A percentile compares a stretch with the other conserved stretches of the same genome.
Conservation (phyloP, 2,797 vertebrate species). For the Peromyscus aztecus region DNA sequence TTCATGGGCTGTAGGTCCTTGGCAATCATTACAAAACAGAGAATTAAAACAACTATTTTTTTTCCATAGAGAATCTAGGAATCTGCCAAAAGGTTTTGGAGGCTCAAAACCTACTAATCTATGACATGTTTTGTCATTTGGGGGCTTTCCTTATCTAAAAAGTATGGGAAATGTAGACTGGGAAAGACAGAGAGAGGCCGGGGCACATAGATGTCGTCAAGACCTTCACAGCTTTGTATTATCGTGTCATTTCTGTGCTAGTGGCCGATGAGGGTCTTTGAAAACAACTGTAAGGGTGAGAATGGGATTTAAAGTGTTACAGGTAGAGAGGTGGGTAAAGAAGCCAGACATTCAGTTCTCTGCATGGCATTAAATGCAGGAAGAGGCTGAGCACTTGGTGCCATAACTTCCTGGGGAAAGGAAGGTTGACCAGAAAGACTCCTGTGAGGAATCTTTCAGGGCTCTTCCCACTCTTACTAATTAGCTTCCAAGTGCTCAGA, state of each 20-base stretch:
- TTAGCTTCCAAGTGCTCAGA: background rate
- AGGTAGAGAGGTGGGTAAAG: background rate
- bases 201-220: background rate
- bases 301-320: background rate
- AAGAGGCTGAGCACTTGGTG: background rate
- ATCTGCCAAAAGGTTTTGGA: slow-evolving; percentile 38
- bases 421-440: background rate
- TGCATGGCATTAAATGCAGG: no score
- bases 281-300: background rate
- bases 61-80: slow-evolving; percentile 41
- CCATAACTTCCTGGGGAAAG: background rate
- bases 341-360: background rate
- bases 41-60: slow-evolving; percentile 34
- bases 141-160: slow-evolving; percentile 40
- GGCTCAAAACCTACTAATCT: slow-evolving; percentile 12
- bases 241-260: background rate
- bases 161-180: background rate
- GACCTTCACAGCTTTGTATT: fast-evolving
- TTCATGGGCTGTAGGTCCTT: background rate
- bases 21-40: background rate
- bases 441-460: background rate
- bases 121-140: background rate
- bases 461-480: background rate
- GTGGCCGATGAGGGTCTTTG: background rate
- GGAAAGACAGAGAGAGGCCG: background rate